Evolutionary conservation across 2,888 invertebrate species (phyloP).

Genomic region (Drosophila crucigera): DNA sequence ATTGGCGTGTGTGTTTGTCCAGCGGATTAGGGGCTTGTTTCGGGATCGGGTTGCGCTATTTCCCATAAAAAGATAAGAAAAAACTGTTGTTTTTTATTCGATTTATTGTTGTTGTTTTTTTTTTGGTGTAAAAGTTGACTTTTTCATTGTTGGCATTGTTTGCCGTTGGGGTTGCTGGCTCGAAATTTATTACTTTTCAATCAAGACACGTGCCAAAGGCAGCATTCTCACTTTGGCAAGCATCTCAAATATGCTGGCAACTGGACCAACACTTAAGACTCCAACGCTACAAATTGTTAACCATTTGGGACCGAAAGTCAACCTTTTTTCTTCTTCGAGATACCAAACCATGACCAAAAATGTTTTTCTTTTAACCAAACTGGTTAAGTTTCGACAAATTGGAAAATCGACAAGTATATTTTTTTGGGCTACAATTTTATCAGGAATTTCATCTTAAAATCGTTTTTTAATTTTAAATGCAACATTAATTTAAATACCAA

Average conservation of each 20-base stretch:
- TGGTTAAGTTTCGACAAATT: not conserved
- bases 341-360: not conserved
- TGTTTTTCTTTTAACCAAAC: not conserved
- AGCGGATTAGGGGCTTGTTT: slow-evolving; percentile 44
- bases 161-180: slow-evolving; percentile 27
- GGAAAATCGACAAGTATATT: not conserved
- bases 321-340: too few relatives aligned
- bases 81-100: slow-evolving; percentile 39
- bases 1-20: slow-evolving; percentile 69
- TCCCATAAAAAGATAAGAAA: slow-evolving; percentile 65
- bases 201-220: slow-evolving; percentile 42
- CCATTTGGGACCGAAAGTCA: not conserved
- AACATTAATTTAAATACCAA: not conserved
- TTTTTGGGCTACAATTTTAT: accelerated
- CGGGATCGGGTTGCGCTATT: slow-evolving; percentile 38
- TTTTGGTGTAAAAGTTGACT: slow-evolving; percentile 37
- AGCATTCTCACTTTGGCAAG: not conserved
- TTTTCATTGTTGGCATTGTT: slow-evolving; percentile 8
- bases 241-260: slow-evolving; percentile 7
- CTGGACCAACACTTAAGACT: not conserved
- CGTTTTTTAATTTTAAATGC: not conserved
- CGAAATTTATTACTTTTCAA: slow-evolving; percentile 47
- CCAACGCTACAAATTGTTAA: too few relatives aligned
- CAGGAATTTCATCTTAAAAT: not conserved
- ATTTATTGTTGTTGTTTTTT: not conserved